Conservation (phyloP, 2,797 vertebrate genomes). For the Decapterus maruadsi region DNA sequence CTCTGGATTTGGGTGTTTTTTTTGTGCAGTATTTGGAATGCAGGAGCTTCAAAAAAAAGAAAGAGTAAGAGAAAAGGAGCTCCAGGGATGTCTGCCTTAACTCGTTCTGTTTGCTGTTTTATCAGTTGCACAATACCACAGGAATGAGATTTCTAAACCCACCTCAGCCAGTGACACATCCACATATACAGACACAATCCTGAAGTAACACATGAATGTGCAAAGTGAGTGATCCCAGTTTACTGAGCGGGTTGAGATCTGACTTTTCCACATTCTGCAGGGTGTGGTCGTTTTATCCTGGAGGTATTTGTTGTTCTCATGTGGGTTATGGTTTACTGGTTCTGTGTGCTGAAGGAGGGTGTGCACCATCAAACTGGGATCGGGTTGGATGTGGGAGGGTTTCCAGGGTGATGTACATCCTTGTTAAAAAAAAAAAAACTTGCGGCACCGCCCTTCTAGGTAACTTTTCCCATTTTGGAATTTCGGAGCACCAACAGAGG, state of each 20-base stretch:
- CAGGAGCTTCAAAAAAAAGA: conserved; percentile 4
- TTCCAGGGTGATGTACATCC: background rate
- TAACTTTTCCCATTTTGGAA: conserved; percentile 44
- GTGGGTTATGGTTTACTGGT: background rate
- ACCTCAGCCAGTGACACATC: conserved; percentile 11
- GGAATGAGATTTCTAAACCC: conserved; percentile 9
- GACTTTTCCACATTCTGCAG: background rate
- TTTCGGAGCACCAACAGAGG: conserved; percentile 16
- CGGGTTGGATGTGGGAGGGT: conserved; percentile 53
- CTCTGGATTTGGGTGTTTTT: conserved; percentile 1
- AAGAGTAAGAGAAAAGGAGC: background rate
- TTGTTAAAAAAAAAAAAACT: conserved; percentile 1
- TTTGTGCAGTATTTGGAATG: conserved; percentile 27
- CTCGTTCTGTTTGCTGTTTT: conserved; percentile 34
- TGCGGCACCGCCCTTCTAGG: conserved; percentile 32
- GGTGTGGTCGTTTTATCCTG: conserved; percentile 50
- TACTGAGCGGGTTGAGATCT: conserved; percentile 14
- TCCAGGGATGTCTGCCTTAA: conserved; percentile 26
- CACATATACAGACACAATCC: conserved; percentile 3
- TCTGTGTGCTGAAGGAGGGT: conserved; percentile 43
- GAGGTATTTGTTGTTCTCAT: conserved; percentile 4
- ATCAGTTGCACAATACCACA: conserved; percentile 44
- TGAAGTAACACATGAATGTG: background rate
- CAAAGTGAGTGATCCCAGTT: conserved; percentile 6
- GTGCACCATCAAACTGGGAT: conserved; percentile 10